These are phyloP conservation scores for Ptiloglossa arizonensis DNA, from an alignment of 1,140 invertebrate species.

Conservation along the genomic window DNA sequence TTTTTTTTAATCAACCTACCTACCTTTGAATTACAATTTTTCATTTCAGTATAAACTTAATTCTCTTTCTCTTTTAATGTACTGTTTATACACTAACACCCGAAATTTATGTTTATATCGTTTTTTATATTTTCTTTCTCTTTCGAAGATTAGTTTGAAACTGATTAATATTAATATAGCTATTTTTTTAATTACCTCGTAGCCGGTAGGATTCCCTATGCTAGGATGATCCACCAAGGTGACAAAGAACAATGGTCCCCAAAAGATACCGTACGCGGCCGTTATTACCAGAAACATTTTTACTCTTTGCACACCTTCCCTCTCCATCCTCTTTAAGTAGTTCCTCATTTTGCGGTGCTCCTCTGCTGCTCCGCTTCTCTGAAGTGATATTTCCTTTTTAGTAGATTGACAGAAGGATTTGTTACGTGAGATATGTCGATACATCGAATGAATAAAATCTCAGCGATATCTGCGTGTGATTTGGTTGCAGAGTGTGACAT, in stretches of 20 bases:
- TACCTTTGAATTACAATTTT: too few relatives aligned
- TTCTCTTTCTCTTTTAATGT: too few relatives aligned
- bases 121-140: too few relatives aligned
- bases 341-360: conserved; percentile 90
- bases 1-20: too few relatives aligned
- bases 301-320: conserved; percentile 89
- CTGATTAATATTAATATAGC: too few relatives aligned
- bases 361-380: conserved; percentile 83
- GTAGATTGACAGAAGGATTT: neutral
- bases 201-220: conserved; percentile 86
- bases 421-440: neutral
- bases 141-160: too few relatives aligned
- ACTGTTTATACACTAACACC: too few relatives aligned
- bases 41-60: too few relatives aligned
- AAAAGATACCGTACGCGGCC: conserved; percentile 92
- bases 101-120: too few relatives aligned
- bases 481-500: too few relatives aligned
- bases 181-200: conserved; percentile 83
- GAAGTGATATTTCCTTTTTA: conserved; percentile 51
- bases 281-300: conserved; percentile 94
- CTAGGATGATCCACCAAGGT: conserved; percentile 89
- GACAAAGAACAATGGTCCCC: conserved; percentile 94
- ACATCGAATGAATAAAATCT: too few relatives aligned
- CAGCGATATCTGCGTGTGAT: too few relatives aligned
- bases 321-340: conserved; percentile 89